phyloP scores from a whole-genome alignment of 2,888 invertebrate genomes.

The Brachypterus glaber region DNA sequence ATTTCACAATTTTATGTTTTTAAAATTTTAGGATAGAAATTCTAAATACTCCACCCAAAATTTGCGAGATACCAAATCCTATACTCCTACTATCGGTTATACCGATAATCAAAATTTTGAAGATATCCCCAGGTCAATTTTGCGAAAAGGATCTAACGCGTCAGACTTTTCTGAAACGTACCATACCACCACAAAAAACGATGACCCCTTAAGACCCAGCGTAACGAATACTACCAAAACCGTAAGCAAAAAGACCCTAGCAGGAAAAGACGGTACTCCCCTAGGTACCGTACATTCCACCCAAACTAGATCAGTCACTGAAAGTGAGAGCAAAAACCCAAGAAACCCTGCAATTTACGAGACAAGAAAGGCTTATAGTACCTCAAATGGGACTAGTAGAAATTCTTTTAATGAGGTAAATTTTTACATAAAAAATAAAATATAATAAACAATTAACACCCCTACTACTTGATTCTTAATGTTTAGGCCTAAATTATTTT shows the following conservation, averaged over 20 bases:
- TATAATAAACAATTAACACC: too few species aligned
- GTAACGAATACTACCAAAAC: slow-evolving; percentile 63
- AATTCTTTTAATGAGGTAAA: slow-evolving; percentile 55
- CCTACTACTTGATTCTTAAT: too few species aligned
- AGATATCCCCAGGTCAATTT: too few species aligned
- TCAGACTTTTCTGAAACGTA: slow-evolving; percentile 64
- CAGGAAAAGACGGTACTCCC: slow-evolving; percentile 52
- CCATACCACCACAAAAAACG: slow-evolving; percentile 56
- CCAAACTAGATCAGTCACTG: slow-evolving; percentile 60
- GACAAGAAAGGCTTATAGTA: slow-evolving; percentile 40
- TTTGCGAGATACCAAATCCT: too few species aligned
- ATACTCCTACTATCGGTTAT: too few species aligned
- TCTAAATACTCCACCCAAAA: too few species aligned
- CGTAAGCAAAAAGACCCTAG: slow-evolving; percentile 58
- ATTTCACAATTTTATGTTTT: too few species aligned
- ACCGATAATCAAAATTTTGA: too few species aligned
- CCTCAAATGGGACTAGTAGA: slow-evolving; percentile 36
- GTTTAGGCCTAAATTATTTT: too few species aligned
- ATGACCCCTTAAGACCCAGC: slow-evolving; percentile 57
- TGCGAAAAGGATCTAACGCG: too few species aligned
- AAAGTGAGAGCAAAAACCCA: slow-evolving; percentile 38
- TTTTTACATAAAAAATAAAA: too few species aligned
- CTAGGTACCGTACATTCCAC: slow-evolving; percentile 62
- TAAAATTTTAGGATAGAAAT: too few species aligned
- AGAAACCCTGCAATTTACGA: slow-evolving; percentile 42